Conservation (phyloP, 2,113 vertebrate genomes). For the Sigmodon hispidus region DNA sequence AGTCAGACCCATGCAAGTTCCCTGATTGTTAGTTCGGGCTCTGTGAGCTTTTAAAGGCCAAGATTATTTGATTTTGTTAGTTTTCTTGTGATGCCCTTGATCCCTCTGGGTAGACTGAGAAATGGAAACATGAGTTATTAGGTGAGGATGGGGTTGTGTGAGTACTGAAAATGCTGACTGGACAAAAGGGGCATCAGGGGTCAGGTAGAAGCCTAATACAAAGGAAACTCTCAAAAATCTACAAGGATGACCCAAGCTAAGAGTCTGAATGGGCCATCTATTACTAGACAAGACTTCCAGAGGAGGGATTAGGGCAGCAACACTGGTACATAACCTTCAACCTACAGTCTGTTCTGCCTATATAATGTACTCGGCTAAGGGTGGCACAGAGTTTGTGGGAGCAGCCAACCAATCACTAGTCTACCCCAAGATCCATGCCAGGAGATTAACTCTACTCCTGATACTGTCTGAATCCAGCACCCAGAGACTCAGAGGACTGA, state of each 20-base stretch:
- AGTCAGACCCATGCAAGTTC: not conserved
- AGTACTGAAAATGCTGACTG: not conserved
- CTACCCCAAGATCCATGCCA: not conserved
- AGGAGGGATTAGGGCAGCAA: not conserved
- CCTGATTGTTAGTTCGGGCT: not conserved
- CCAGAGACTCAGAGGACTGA: too few relatives aligned
- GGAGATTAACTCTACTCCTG: not conserved
- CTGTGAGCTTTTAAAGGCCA: not conserved
- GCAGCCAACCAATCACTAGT: not conserved
- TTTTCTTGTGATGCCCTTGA: not conserved
- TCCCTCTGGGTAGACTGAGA: too few relatives aligned
- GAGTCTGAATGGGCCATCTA: not conserved
- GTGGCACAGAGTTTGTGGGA: not conserved
- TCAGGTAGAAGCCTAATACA: not conserved
- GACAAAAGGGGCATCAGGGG: not conserved
- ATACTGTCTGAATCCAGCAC: too few relatives aligned
- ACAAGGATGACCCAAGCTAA: not conserved
- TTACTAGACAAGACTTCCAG: not conserved
- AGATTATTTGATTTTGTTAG: not conserved
- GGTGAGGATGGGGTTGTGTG: not conserved
- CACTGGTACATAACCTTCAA: not conserved
- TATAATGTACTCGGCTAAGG: not conserved
- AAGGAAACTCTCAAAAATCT: not conserved
- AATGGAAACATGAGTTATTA: too few relatives aligned
- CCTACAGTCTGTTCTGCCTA: too few relatives aligned